Evolutionary conservation across 2,113 vertebrate species (phyloP).

Genomic region (Notarius quadriscutis): DNA sequence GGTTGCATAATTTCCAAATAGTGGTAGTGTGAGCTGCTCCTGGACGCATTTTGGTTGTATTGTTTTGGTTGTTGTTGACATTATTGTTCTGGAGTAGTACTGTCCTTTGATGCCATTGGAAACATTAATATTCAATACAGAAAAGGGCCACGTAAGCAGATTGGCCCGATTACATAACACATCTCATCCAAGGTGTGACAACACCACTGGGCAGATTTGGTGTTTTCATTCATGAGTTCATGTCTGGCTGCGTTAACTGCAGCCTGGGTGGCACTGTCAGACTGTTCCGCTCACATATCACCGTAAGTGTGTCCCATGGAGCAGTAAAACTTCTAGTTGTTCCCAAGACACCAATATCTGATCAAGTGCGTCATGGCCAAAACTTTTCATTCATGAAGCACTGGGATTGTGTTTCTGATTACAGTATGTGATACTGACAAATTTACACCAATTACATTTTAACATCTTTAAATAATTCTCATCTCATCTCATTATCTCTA

Average conservation of each 20-base stretch:
- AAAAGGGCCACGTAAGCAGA: conserved; percentile 28
- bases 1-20: conserved; percentile 64
- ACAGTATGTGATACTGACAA: not conserved
- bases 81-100: conserved; percentile 34
- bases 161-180: conserved; percentile 35
- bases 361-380: not conserved
- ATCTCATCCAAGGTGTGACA: conserved; percentile 39
- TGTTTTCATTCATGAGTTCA: conserved; percentile 56
- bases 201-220: conserved; percentile 4
- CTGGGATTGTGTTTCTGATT: not conserved
- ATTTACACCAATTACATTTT: not conserved
- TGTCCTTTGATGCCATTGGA: conserved; percentile 13
- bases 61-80: conserved; percentile 45
- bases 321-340: conserved; percentile 2
- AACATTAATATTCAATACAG: conserved; percentile 46
- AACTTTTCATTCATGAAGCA: conserved; percentile 4
- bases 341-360: not conserved
- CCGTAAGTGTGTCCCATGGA: conserved; percentile 2
- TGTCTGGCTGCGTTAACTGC: conserved; percentile 37
- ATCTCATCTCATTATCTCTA: too few species aligned
- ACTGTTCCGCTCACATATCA: conserved; percentile 12
- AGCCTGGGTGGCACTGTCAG: conserved; percentile 25
- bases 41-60: not conserved
- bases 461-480: not conserved
- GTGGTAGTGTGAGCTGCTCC: conserved; percentile 39